Evolutionary conservation across 2,888 invertebrate genomes (phyloP), one percentile per base, ranked within the genome.

Genomic region (Polyommatus iphigenia): DNA sequence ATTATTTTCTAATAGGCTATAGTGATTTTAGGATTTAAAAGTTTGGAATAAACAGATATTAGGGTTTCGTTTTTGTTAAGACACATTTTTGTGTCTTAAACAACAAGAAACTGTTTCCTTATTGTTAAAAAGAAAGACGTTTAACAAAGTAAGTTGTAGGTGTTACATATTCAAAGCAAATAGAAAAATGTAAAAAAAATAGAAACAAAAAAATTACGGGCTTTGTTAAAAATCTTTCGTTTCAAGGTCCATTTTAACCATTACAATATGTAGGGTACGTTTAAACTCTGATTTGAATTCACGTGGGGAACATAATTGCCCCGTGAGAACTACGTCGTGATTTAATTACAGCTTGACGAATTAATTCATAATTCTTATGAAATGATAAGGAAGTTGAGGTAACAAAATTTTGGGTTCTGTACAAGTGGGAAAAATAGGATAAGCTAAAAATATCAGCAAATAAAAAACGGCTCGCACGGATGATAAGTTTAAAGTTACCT

Each of bases 341-440:
- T 67, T 67, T 67, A 67, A 67, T 67, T 29, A 29, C 15, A 67
- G 67, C 67, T 67, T 67, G 29, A 32, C 67, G 67, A 67, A 67
- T 67, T 32, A 29, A 67, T 67, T 67, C 67, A 67, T 29, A 32
- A 29, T 62, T 62, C 62, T 24, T 62, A 24, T 10, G 62, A 62
- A 62, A 62, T 24, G 0, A 24, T 62, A 24, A 24, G 10, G 62
- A 62, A 24, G 62, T 62, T 24, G 10, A 62, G 20, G n/a, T 57
- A n/a, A 59, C 13, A 62, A 62, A 62, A 4, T 13, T 24, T 62
- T 62, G 24, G 24, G 24, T 62, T 62, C 62, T 24, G 62, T 62
- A 20, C 24, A 50, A 15, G 20, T 62, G 62, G 2, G 10, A 62
- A 62, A 62, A 24, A 24, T 13, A 4, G 20, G 24, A 62, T 62